Conservation (phyloP, 2,888 invertebrate species). For the Timandra comae region DNA sequence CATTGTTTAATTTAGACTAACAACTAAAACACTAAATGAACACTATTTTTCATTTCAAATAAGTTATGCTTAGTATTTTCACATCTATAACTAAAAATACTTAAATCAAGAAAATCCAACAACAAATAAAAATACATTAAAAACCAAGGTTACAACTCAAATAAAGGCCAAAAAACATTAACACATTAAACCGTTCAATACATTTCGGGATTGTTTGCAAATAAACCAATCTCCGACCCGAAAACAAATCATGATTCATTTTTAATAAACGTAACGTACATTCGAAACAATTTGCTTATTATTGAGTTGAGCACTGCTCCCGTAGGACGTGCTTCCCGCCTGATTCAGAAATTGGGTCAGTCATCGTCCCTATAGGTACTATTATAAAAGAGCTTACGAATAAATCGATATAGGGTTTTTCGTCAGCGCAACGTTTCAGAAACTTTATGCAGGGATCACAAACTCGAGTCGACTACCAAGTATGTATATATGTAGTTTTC, state of each 20-base stretch:
- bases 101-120: too few species aligned
- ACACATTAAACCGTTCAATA: not conserved
- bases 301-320: slow-evolving; percentile 33
- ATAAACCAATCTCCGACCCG: not conserved
- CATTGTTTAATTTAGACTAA: too few species aligned
- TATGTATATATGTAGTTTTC: too few species aligned
- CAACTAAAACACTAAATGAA: too few species aligned
- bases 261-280: slow-evolving; percentile 24
- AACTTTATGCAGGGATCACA: slow-evolving; percentile 6
- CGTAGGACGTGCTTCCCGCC: slow-evolving; percentile 54
- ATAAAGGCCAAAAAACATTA: too few species aligned
- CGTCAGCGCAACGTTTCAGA: slow-evolving; percentile 14
- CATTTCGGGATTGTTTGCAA: not conserved
- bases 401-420: slow-evolving; percentile 38
- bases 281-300: slow-evolving; percentile 41
- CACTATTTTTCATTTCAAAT: too few species aligned
- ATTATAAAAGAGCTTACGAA: slow-evolving; percentile 41
- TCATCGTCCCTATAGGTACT: slow-evolving; percentile 35
- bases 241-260: slow-evolving; percentile 1
- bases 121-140: too few species aligned
- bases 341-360: slow-evolving; percentile 57
- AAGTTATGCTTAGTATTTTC: too few species aligned
- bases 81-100: too few species aligned
- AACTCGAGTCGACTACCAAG: too few species aligned
- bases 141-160: too few species aligned